Percentiles rank a stretch among this genome's conserved stretches.
phyloP scores from a whole-genome alignment of 2,113 vertebrate species.

The Bufo gargarizans region DNA sequence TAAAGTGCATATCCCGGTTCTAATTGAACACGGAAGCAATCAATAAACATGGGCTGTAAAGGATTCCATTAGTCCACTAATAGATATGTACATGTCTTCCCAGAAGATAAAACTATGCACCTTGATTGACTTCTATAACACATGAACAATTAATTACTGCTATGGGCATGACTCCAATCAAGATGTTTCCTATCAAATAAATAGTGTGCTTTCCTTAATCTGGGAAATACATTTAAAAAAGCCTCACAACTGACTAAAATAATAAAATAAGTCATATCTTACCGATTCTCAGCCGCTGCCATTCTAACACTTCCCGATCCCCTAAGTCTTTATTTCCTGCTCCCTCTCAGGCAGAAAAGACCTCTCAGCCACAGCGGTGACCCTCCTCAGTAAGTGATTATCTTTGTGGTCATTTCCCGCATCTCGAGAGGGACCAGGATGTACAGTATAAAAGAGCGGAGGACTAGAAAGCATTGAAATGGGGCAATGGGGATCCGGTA shows the following conservation, averaged over 20 bases:
- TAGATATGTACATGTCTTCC: not conserved
- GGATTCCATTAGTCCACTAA: not conserved
- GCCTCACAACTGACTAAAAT: too few species aligned
- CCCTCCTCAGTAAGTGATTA: too few species aligned
- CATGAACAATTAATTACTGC: conserved; percentile 17
- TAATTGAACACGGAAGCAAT: not conserved
- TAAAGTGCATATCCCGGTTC: not conserved
- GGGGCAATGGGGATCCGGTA: conserved; percentile 18
- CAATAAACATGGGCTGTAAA: not conserved
- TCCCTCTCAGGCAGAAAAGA: too few species aligned
- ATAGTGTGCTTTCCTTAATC: too few species aligned
- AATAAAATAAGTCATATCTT: not conserved
- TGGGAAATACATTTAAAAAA: too few species aligned
- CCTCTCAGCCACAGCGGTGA: too few species aligned
- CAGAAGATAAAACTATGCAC: not conserved
- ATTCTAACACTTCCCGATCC: too few species aligned
- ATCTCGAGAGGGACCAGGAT: too few species aligned
- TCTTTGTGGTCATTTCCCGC: too few species aligned
- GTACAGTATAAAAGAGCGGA: too few species aligned
- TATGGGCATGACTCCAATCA: not conserved
- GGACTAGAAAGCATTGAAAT: conserved; percentile 9
- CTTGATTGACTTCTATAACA: not conserved
- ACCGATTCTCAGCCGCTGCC: too few species aligned
- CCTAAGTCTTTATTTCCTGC: too few species aligned
- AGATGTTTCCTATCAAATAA: not conserved